Evolutionary conservation across 2,888 invertebrate species (phyloP).

Genomic region (Lepetodrilus schrolli): DNA sequence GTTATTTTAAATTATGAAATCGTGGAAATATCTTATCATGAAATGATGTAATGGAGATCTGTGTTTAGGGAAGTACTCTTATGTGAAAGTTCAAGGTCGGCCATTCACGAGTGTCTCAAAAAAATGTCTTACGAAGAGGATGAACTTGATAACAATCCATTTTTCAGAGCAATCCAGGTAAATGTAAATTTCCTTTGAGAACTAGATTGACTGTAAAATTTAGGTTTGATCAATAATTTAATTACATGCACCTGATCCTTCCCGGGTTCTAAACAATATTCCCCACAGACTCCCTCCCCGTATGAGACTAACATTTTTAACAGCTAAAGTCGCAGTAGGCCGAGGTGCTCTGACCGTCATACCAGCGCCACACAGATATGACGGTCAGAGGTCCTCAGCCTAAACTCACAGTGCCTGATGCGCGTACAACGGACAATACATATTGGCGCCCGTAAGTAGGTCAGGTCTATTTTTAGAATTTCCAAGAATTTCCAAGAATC

Average conservation of each 20-base stretch:
- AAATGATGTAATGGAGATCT: neutral
- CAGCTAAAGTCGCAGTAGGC: no score
- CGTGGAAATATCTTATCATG: neutral
- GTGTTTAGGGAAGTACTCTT: neutral
- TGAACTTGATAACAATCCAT: slow-evolving; percentile 68
- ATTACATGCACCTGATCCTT: no score
- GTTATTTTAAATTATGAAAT: neutral
- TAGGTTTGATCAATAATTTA: no score
- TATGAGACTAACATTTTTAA: no score
- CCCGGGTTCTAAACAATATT: neutral
- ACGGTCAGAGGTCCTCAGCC: no score
- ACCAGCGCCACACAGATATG: no score
- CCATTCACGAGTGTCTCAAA: neutral
- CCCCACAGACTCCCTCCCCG: neutral
- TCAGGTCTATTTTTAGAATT: no score
- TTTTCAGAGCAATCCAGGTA: slow-evolving; percentile 66
- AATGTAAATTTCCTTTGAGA: neutral
- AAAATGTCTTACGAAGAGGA: slow-evolving; percentile 58
- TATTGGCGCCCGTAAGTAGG: no score
- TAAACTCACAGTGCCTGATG: no score
- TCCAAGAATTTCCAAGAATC: no score
- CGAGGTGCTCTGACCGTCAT: no score
- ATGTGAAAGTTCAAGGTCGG: neutral
- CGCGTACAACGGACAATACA: no score
- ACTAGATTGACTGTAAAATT: neutral